Base-by-base conservation (phyloP, 2,797 vertebrate species). In the Cyprinodon diabolis region DNA sequence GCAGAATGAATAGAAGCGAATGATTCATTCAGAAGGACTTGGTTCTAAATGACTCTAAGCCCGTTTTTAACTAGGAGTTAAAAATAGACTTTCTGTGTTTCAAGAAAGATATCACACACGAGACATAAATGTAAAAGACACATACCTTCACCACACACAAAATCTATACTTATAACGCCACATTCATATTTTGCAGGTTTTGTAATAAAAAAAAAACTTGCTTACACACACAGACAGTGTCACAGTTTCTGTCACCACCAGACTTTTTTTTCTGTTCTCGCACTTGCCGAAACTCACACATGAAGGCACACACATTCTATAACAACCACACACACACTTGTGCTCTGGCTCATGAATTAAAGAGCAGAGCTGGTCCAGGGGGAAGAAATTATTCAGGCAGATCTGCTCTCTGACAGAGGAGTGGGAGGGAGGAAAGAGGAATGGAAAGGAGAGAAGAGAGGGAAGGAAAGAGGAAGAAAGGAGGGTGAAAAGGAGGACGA, bases 301-400 rank as follows among this genome's bases (percentile, higher is more conserved):
- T 72, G 81, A 55, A 37, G 14, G 35, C 83, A 86, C 83, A 83
- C 74, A 78, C 74, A 55, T 71, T 74, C 78, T 12, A 58, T 73
- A 71, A 71, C 68, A 73, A 48, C 19, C 62, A 54, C 76, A 40
- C 77, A 21, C 83, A 17, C 82, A 19, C 78, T 78, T 12, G 60
- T n/a, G 2, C 90, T 87, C 86, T 71, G 80, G 86, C 90, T 93
- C 90, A 93, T 92, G 91, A 93, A 93, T 92, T 92, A 93, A 93
- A 93, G 92, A 93, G 92, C 87, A 91, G 90, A 85, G 87, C 87
- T 88, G 90, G 89, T 92, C 91, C 87, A 91, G 89, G 81, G 89
- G 91, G 91, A 92, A 90, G 89, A 90, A 91, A 91, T 92, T 92
- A 93, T 92, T 93, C 90, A 93, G 90, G 87, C 89, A 91, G 89